phyloP scores from a whole-genome alignment of 23 tunicate species.

The Clavelina lepadiformis region DNA sequence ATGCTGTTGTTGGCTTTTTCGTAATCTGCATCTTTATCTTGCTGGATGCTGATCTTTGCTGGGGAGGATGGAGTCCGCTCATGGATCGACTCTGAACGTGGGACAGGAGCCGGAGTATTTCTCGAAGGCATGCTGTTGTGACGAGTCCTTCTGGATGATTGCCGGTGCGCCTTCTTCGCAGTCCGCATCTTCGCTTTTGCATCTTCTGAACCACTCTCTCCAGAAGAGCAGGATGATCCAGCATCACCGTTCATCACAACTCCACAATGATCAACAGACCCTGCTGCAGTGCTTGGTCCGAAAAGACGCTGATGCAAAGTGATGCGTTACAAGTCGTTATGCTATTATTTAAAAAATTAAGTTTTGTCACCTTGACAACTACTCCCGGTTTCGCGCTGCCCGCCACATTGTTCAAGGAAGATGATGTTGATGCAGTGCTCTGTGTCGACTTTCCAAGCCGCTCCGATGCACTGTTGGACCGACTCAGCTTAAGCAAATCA shows the following conservation, averaged over 20 bases:
- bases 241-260: background rate
- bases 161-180: constrained; percentile 1
- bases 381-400: background rate
- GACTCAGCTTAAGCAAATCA: no score
- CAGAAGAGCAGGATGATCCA: constrained; percentile 7
- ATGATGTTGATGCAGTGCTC: background rate
- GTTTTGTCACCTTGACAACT: background rate
- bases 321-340: background rate
- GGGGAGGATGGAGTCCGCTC: constrained; percentile 50
- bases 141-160: constrained; percentile 19
- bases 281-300: constrained; percentile 3
- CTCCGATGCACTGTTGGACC: no score
- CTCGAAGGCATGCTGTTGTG: constrained; percentile 44
- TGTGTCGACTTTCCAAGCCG: background rate
- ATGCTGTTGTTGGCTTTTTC: no score
- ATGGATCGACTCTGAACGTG: constrained; percentile 4
- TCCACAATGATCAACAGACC: background rate
- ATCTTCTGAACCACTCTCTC: background rate
- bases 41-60: constrained; percentile 24
- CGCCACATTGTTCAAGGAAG: background rate
- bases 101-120: background rate
- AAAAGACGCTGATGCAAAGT: background rate
- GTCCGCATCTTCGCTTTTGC: background rate
- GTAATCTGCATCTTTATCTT: no score
- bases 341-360: background rate